phyloP scores from a whole-genome alignment of 2,113 vertebrate species.

The Epinephelus cyanopodus region DNA sequence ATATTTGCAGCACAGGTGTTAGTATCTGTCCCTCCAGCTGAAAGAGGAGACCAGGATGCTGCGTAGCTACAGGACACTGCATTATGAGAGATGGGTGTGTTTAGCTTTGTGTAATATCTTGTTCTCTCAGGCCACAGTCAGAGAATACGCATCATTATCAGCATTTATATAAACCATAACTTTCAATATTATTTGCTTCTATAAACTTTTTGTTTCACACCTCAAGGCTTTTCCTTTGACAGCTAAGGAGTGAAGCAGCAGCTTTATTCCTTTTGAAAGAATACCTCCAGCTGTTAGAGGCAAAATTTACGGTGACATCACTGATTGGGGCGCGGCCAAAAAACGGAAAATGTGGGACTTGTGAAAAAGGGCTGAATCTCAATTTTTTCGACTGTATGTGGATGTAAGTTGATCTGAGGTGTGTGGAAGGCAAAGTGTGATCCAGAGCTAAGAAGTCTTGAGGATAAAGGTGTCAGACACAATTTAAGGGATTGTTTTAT shows the following conservation, averaged over 20 bases:
- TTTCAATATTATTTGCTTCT: background rate
- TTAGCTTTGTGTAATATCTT: background rate
- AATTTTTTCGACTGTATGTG: background rate
- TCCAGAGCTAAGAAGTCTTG: background rate
- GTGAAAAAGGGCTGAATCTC: background rate
- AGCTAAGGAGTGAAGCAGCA: background rate
- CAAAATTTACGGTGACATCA: background rate
- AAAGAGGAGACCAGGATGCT: slow-evolving; percentile 1
- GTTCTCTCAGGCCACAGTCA: background rate
- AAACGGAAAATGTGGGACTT: background rate
- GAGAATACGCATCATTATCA: slow-evolving; percentile 5
- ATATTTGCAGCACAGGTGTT: slow-evolving; percentile 9
- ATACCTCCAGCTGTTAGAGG: background rate
- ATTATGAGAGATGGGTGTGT: slow-evolving; percentile 6
- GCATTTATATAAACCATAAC: background rate
- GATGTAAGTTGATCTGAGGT: background rate
- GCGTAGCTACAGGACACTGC: background rate
- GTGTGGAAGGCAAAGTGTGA: background rate
- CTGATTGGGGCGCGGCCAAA: no score
- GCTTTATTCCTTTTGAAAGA: background rate
- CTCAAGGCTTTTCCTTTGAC: background rate
- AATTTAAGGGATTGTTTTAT: no score
- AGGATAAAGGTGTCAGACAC: background rate
- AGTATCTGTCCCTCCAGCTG: background rate
- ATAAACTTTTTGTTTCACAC: background rate